Evolutionary conservation across 2,113 vertebrate species (phyloP), one percentile per base, ranked within the genome.

Genomic region (Tragelaphus scriptus): DNA sequence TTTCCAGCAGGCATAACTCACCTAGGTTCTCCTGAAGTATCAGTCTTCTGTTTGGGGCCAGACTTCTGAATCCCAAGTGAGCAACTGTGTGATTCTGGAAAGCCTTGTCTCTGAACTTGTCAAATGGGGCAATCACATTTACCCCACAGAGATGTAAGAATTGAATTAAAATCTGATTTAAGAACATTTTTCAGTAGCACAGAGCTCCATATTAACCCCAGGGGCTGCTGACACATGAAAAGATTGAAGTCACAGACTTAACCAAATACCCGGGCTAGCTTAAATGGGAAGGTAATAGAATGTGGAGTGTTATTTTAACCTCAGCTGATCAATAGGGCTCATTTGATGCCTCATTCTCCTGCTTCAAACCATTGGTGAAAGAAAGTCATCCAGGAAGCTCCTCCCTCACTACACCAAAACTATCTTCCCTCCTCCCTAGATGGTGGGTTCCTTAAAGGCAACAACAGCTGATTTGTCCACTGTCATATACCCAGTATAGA

Each of bases 371-470:
- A 5, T 4, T 3, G 12, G 12, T 56, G 56, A 91, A 59, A n/a
- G 26, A 68, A 94, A 28, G 28, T 85, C 56, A n/a, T n/a, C 15
- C 28, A 40, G 88, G 59, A 89, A 94, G 23, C 6, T 17, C 7
- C 16, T 12, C 14, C 10, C 21, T 51, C 12, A 21, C 4, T 10
- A 11, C 19, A 3, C 36, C 2, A 4, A 1, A 32, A 26, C 17
- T 44, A 75, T 11, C 87, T 90, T 61, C 58, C 40, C 25, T 68
- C 61, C 21, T 85, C 55, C 47, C 79, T 10, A 12, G 1, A 6
- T 7, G 2, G 7, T 9, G 21, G 80, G 11, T 19, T n/a, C 21
- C 2, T 49, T 49, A 14, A 80, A 21, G 68, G 28, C 68, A 56
- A 10, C 1, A 36, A 23, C n/a, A 85, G 25, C 28, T 8, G 30